These are phyloP conservation scores for Xylota sylvarum DNA, from an alignment of 2,888 invertebrate species.

Conservation along the genomic window DNA sequence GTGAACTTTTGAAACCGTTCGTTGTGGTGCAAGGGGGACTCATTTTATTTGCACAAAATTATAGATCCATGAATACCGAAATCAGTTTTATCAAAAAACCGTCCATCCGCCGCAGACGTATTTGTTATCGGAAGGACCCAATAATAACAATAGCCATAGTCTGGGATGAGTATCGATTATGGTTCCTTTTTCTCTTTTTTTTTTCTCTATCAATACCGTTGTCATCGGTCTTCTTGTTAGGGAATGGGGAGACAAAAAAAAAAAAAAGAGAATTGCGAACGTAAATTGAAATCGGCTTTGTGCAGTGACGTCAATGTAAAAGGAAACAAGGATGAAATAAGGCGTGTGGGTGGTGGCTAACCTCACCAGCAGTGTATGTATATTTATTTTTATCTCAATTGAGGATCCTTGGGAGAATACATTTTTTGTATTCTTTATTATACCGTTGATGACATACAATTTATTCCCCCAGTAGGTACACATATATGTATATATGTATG, in stretches of 20 bases:
- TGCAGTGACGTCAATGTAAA: constrained; percentile 14
- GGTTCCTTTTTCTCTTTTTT: not conserved
- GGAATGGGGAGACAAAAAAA: no score
- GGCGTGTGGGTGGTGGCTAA: not conserved
- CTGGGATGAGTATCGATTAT: constrained; percentile 61
- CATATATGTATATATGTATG: not conserved
- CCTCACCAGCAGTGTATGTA: not conserved
- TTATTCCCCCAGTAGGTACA: not conserved
- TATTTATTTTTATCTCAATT: constrained; percentile 23
- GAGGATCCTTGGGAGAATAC: constrained; percentile 5
- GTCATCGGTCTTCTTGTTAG: constrained; percentile 7
- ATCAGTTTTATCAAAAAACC: constrained; percentile 33
- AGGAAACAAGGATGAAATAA: constrained; percentile 4
- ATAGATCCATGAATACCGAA: constrained; percentile 46
- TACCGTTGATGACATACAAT: constrained; percentile 7
- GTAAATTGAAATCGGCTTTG: constrained; percentile 14
- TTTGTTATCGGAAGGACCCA: constrained; percentile 49
- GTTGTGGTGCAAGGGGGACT: not conserved
- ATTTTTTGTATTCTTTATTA: constrained; percentile 6
- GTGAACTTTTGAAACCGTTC: constrained; percentile 40
- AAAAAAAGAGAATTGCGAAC: not conserved
- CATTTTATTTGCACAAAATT: constrained; percentile 38
- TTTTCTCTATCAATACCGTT: not conserved
- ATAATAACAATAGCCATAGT: constrained; percentile 54
- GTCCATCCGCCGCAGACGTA: constrained; percentile 44